Evolutionary conservation across 2,888 invertebrate species (phyloP).

Genomic region (Ctenicera cuprea): DNA sequence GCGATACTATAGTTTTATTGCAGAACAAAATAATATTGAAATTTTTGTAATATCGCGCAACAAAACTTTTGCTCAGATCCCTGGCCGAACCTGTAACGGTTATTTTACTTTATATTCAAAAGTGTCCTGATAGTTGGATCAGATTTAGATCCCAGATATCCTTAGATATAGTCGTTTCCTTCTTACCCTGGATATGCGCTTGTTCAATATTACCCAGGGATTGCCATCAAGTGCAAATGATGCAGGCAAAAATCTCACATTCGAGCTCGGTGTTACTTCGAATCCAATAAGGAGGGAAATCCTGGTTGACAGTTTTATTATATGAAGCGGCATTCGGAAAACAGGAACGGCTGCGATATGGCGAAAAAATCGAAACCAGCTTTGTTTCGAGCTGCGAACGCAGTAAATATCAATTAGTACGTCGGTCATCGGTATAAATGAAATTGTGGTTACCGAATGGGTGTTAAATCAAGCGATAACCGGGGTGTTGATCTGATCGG

Average conservation of each 20-base stretch:
- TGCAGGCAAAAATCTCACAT: constrained; percentile 41
- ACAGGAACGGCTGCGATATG: not conserved
- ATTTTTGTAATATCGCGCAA: constrained; percentile 23
- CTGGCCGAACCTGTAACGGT: constrained; percentile 31
- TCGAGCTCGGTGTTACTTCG: constrained; percentile 24
- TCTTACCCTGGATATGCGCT: constrained; percentile 35
- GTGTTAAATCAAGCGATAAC: constrained; percentile 55
- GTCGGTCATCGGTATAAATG: constrained; percentile 34
- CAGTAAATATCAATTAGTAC: constrained; percentile 35
- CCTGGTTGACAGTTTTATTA: constrained; percentile 42
- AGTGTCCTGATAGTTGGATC: constrained; percentile 41
- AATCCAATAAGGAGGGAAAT: constrained; percentile 37
- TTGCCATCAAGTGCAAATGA: constrained; percentile 43
- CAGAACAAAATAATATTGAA: constrained; percentile 22
- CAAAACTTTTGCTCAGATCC: constrained; percentile 33
- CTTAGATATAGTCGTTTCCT: constrained; percentile 36
- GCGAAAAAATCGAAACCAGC: not conserved
- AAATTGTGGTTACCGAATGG: constrained; percentile 44
- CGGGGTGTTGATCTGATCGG: constrained; percentile 54
- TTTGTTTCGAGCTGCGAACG: constrained; percentile 3
- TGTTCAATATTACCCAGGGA: constrained; percentile 32
- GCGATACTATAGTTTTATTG: not conserved
- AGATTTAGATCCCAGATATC: constrained; percentile 38
- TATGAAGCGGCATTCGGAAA: not conserved
- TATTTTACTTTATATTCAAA: constrained; percentile 38